Evolutionary conservation across 2,888 invertebrate species (phyloP), one percentile per base, ranked within the genome.

Genomic region (Volucella inanis): DNA sequence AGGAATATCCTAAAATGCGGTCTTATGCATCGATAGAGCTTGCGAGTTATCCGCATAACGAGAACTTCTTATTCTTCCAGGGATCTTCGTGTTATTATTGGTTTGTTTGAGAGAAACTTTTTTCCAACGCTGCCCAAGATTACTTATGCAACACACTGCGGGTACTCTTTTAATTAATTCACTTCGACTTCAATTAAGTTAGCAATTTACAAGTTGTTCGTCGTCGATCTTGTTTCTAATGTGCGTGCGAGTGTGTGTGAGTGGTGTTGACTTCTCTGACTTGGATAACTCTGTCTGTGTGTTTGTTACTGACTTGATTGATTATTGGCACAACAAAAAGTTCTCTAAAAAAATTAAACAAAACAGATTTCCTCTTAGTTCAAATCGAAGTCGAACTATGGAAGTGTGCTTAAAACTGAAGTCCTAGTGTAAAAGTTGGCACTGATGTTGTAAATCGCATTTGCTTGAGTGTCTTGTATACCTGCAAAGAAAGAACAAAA

Each of bases 11-110:
- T 72, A 50, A 55, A 55, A 61, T 85, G 81, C 61, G 50, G 70
- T 72, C 59, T 71, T 45, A 72, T 81, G 50, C 71, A 76, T 76
- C 47, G 64, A 49, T 52, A 49, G 39, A 70, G 12, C 47, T 57
- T 76, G 57, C 76, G 71, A 71, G 41, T 80, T 62, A 81, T 81
- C 81, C 71, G 50, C 85, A 85, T 85, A 81, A 80, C 76, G 75
- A 61, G 43, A 47, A 70, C 22, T 45, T 52, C 61, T 68, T 39
- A 47, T 12, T 22, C 3, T 14, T 3, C 3, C 8, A 45, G 22
- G 15, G 55, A 38, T 65, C 62, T 59, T 39, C 47, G 52, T 45
- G 11, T 55, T 70, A 45, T 55, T 49, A 50, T 41, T 43, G 3
- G 38, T 45, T 61, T 9, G 41, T 22, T 52, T 57, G 57, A 31